These are phyloP conservation scores for Melanotaenia maccullochi DNA, from an alignment of 2,797 vertebrate genomes.

Conservation along the genomic window DNA sequence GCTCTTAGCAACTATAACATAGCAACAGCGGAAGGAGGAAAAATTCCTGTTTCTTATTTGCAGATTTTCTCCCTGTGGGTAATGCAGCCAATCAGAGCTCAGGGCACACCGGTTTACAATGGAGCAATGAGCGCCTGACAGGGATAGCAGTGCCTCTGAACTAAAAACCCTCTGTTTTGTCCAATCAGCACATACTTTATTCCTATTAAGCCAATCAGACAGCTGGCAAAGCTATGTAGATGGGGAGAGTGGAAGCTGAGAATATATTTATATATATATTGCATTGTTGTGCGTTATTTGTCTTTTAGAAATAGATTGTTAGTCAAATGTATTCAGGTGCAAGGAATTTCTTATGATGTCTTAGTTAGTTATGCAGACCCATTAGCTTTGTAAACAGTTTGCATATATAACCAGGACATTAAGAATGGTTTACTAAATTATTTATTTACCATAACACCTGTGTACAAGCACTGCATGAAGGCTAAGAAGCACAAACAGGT, in stretches of 20 bases:
- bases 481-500: constrained; percentile 32
- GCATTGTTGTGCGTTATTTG: constrained; percentile 1
- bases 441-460: constrained; percentile 36
- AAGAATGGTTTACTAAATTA: neutral
- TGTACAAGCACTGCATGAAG: constrained; percentile 18
- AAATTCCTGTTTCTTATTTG: constrained; percentile 80
- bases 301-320: neutral
- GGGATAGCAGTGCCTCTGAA: constrained; percentile 55
- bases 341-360: constrained; percentile 14
- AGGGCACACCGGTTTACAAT: constrained; percentile 67
- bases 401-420: constrained; percentile 30
- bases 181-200: constrained; percentile 62
- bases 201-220: constrained; percentile 57
- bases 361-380: constrained; percentile 16
- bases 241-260: constrained; percentile 16
- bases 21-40: constrained; percentile 80
- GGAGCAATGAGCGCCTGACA: constrained; percentile 64
- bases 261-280: neutral
- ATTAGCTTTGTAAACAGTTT: constrained; percentile 32
- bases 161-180: constrained; percentile 61
- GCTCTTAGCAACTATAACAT: constrained; percentile 80
- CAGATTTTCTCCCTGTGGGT: constrained; percentile 75
- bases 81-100: constrained; percentile 81
- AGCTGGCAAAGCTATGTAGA: constrained; percentile 28
- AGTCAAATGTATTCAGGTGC: constrained; percentile 12